phyloP scores from a whole-genome alignment of 2,113 vertebrate species.

The Elanus axillaris region DNA sequence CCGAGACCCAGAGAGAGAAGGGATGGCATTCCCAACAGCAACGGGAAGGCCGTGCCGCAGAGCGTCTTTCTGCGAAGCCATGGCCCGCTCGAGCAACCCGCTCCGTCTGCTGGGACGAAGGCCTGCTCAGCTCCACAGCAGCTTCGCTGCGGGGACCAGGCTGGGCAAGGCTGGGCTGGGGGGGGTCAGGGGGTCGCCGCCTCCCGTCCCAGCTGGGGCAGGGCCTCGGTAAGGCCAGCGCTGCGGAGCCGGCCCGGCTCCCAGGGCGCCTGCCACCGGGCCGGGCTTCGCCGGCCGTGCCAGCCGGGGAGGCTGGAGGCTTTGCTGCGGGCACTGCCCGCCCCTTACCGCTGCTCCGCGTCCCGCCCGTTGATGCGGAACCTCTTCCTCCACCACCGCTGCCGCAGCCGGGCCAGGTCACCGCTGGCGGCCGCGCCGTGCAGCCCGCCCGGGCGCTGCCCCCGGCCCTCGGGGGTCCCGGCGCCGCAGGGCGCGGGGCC shows the following conservation, averaged over 20 bases:
- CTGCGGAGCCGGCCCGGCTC: background rate
- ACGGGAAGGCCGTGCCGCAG: background rate
- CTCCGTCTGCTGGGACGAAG: background rate
- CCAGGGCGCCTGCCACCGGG: too few relatives aligned
- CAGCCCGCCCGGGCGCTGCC: background rate
- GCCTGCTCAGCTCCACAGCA: background rate
- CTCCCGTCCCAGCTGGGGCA: background rate
- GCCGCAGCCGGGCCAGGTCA: background rate
- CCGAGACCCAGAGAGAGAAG: too few relatives aligned
- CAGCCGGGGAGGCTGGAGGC: background rate
- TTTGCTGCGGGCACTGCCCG: background rate
- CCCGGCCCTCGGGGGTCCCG: background rate
- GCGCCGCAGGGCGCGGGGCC: too few relatives aligned
- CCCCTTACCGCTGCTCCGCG: background rate
- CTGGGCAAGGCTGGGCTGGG: background rate
- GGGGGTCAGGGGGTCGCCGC: background rate
- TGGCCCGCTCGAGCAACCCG: background rate
- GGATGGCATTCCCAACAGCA: background rate
- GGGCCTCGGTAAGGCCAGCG: too few relatives aligned
- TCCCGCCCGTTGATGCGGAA: background rate
- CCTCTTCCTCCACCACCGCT: background rate
- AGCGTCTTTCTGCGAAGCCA: background rate
- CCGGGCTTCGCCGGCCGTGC: background rate
- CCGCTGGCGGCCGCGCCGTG: background rate
- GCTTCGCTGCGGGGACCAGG: background rate